Conservation (phyloP, 2,113 vertebrate species). For the Synodontis membranacea region DNA sequence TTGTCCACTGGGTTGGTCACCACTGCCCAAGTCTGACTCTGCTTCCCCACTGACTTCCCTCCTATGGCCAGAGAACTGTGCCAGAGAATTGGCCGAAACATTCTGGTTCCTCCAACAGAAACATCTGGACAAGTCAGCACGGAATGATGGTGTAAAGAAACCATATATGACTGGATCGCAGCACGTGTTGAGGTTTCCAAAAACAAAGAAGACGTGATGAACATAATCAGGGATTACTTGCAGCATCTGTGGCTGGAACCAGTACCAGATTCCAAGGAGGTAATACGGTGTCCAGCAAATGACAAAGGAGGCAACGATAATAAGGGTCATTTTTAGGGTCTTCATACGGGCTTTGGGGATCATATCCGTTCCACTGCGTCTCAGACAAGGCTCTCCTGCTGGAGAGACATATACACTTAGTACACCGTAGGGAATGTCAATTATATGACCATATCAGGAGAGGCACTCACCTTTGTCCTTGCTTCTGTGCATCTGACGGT, state of each 20-base stretch:
- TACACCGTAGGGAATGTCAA: background rate
- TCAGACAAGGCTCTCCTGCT: slow-evolving; percentile 65
- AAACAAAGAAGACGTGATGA: slow-evolving; percentile 79
- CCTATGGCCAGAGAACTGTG: slow-evolving; percentile 49
- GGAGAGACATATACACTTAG: slow-evolving; percentile 54
- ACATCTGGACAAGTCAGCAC: slow-evolving; percentile 54
- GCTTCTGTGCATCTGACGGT: slow-evolving; percentile 68
- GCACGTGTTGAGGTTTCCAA: slow-evolving; percentile 76
- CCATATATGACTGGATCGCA: slow-evolving; percentile 77
- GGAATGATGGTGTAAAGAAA: slow-evolving; percentile 67
- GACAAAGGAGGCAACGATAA: slow-evolving; percentile 78
- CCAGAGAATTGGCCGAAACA: slow-evolving; percentile 55
- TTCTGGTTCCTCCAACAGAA: slow-evolving; percentile 21
- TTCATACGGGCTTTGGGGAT: slow-evolving; percentile 78
- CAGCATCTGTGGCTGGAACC: slow-evolving; percentile 77
- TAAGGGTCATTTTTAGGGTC: slow-evolving; percentile 79
- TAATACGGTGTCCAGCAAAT: slow-evolving; percentile 82
- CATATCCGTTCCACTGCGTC: slow-evolving; percentile 75
- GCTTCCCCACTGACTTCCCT: slow-evolving; percentile 57
- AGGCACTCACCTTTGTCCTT: slow-evolving; percentile 61
- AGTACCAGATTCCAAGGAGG: slow-evolving; percentile 80
- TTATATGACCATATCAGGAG: slow-evolving; percentile 13
- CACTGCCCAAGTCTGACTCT: slow-evolving; percentile 65
- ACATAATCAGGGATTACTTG: slow-evolving; percentile 76
- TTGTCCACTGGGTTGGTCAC: slow-evolving; percentile 62